Conservation (phyloP, 2,797 vertebrate species). For the Pangasius krempfi region DNA sequence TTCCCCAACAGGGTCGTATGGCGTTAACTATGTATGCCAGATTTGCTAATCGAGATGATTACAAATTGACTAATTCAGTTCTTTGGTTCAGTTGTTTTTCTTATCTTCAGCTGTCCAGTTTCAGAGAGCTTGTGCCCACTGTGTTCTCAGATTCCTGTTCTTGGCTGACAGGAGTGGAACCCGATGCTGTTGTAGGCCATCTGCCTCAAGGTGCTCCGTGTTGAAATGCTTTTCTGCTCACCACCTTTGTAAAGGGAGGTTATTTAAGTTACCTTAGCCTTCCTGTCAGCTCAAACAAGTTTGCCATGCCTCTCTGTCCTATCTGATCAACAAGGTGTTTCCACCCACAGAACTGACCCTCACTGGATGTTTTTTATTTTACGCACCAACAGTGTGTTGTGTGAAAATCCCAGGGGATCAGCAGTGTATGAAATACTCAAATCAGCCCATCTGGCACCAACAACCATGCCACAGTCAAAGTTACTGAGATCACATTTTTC, state of each 20-base stretch:
- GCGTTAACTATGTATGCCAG: neutral
- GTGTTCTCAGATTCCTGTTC: neutral
- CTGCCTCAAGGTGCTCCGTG: neutral
- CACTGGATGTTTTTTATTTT: neutral
- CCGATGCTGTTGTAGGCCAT: neutral
- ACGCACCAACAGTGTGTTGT: neutral
- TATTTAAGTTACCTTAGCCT: neutral
- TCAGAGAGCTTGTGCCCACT: neutral
- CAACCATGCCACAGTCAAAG: neutral
- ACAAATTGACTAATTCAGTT: neutral
- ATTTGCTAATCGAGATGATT: neutral
- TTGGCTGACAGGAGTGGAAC: neutral
- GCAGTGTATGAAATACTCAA: neutral
- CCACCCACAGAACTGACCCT: neutral
- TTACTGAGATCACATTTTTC: neutral
- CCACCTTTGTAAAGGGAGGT: neutral
- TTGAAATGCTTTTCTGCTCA: neutral
- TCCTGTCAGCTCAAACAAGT: neutral
- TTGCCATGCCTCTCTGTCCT: neutral
- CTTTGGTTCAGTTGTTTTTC: no score
- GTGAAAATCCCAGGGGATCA: neutral
- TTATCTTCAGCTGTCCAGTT: neutral
- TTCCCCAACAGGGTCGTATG: neutral
- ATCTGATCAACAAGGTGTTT: neutral
- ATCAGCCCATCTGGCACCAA: neutral